Evolutionary conservation across 2,797 vertebrate genomes (phyloP).

Genomic region (Xenops minutus): DNA sequence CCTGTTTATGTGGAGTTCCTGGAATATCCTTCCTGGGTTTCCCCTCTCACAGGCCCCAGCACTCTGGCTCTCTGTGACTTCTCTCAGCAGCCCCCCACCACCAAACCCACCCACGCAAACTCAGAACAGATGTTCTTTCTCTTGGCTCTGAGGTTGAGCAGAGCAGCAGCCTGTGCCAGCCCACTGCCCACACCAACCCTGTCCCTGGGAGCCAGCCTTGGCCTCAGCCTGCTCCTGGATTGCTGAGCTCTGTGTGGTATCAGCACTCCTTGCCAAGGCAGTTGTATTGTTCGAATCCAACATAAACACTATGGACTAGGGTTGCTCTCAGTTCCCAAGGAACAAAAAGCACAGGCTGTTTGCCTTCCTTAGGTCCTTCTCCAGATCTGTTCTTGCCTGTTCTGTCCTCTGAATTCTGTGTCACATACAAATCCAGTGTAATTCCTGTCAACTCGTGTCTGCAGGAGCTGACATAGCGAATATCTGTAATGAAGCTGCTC

Average conservation of each 20-base stretch:
- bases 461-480: slow-evolving; percentile 98
- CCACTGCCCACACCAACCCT: not conserved
- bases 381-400: not conserved
- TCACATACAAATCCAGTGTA: not conserved
- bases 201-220: slow-evolving; percentile 1
- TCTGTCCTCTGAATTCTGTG: not conserved
- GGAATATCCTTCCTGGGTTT: slow-evolving; percentile 41
- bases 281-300: slow-evolving; percentile 17
- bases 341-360: not conserved
- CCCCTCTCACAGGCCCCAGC: slow-evolving; percentile 47
- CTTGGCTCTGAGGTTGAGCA: not conserved
- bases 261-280: not conserved
- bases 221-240: not conserved
- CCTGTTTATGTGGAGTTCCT: slow-evolving; percentile 46
- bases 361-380: not conserved
- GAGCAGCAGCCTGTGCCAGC: not conserved
- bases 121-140: not conserved
- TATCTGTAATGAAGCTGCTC: slow-evolving; percentile 95
- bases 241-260: slow-evolving; percentile 19
- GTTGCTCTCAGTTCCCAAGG: slow-evolving; percentile 18
- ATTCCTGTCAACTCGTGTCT: not conserved
- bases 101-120: slow-evolving; percentile 23
- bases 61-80: not conserved
- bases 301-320: not conserved
- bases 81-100: not conserved